A percentile compares a stretch with the other conserved stretches of the same genome.
Evolutionary conservation across 2,888 invertebrate species (phyloP).

Genomic region (Linnaemya tessellans): DNA sequence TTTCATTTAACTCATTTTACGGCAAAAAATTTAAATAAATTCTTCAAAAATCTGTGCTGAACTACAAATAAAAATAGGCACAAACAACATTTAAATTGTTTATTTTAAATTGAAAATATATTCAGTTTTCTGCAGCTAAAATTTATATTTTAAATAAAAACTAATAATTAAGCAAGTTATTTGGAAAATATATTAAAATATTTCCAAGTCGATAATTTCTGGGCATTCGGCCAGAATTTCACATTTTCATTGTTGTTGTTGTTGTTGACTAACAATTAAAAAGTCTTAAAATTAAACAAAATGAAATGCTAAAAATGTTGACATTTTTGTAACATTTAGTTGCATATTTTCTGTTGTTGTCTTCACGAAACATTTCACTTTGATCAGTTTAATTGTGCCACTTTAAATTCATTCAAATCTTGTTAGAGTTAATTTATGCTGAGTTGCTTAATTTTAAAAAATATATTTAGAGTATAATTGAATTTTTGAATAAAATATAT

Average conservation of each 20-base stretch:
- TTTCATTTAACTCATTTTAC: neutral
- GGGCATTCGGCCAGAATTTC: slow-evolving; percentile 53
- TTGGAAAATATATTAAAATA: slow-evolving; percentile 25
- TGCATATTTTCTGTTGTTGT: neutral
- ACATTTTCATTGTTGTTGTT: slow-evolving; percentile 15
- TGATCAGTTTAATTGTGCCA: slow-evolving; percentile 32
- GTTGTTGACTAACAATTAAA: slow-evolving; percentile 10
- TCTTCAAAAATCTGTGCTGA: neutral
- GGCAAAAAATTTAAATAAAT: neutral
- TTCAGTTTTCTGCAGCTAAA: slow-evolving; percentile 1
- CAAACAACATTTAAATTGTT: neutral
- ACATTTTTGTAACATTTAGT: slow-evolving; percentile 26
- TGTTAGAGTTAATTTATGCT: neutral
- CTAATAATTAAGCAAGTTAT: neutral
- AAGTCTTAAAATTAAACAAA: neutral
- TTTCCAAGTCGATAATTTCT: slow-evolving; percentile 15
- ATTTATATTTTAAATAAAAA: slow-evolving; percentile 24
- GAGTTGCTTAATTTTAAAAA: slow-evolving; percentile 17
- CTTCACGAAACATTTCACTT: neutral
- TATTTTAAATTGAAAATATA: neutral
- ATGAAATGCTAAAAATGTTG: slow-evolving; percentile 19
- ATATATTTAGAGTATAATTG: neutral
- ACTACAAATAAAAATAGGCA: neutral
- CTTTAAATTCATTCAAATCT: slow-evolving; percentile 20
- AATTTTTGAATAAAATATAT: slow-evolving; percentile 2